phyloP scores from a whole-genome alignment of 64 coral and sea anemone genomes.

The Dendrophyllia cribrosa region DNA sequence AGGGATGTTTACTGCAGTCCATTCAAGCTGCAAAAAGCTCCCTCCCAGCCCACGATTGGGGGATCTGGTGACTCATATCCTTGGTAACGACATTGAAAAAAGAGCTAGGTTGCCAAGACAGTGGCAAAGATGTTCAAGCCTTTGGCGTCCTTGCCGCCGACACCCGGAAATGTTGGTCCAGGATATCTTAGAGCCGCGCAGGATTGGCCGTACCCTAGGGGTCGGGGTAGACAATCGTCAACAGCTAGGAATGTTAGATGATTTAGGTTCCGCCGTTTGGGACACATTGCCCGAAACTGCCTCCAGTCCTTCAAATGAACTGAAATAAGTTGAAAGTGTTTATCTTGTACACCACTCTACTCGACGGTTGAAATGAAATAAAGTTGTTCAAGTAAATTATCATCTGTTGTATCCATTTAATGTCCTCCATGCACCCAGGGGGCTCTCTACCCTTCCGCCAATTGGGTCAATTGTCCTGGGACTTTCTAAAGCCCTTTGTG shows the following conservation, averaged over 20 bases:
- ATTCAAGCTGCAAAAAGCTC: conserved; percentile 25
- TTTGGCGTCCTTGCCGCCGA: background rate
- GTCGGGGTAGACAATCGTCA: background rate
- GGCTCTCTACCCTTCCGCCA: background rate
- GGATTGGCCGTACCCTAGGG: background rate
- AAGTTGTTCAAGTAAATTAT: background rate
- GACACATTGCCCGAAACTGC: conserved; percentile 13
- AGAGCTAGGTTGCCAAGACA: conserved; percentile 13
- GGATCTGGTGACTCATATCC: conserved; percentile 16
- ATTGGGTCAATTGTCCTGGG: background rate
- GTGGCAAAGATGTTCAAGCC: conserved; percentile 9
- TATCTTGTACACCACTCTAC: no score
- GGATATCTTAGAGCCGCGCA: background rate
- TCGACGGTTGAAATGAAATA: no score
- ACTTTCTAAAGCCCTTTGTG: background rate
- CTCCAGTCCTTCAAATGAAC: background rate
- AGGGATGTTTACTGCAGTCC: conserved; percentile 37
- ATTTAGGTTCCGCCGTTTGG: background rate
- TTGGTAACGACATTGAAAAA: conserved; percentile 12
- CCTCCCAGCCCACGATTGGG: conserved; percentile 12
- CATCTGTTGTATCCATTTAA: background rate
- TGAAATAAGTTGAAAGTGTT: background rate
- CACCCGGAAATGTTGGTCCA: background rate
- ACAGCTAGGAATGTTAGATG: background rate
- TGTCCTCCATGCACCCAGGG: no score